These are phyloP conservation scores for Nycticebus coucang DNA, from an alignment of 2,113 vertebrate species.

Conservation along the genomic window DNA sequence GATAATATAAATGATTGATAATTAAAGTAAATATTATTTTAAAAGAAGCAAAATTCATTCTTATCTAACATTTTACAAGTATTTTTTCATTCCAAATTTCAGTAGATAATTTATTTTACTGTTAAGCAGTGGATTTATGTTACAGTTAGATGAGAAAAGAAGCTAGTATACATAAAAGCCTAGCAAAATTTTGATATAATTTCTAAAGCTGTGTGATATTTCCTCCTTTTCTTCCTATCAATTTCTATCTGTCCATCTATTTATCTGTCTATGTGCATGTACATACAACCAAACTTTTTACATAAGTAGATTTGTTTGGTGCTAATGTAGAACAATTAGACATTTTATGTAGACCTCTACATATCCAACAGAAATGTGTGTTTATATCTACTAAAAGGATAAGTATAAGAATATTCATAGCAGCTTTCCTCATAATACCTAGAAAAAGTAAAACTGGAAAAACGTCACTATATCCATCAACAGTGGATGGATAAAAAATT, in stretches of 20 bases:
- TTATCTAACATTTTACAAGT: background rate
- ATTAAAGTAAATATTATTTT: background rate
- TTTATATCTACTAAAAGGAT: background rate
- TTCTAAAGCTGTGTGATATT: background rate
- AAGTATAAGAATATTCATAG: background rate
- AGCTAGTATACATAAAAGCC: background rate
- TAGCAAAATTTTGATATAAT: background rate
- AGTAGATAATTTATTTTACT: background rate
- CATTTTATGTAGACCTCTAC: background rate
- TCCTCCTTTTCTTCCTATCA: background rate
- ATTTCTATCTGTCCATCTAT: too few species aligned
- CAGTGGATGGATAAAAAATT: background rate
- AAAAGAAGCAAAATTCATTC: constrained; percentile 42
- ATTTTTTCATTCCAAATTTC: constrained; percentile 27
- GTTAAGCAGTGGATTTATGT: background rate
- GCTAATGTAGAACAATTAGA: background rate
- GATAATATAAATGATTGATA: background rate
- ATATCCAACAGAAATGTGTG: background rate
- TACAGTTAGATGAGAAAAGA: background rate
- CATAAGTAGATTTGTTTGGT: background rate
- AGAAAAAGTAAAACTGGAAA: constrained; percentile 1
- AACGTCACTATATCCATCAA: background rate
- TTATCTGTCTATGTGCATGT: background rate
- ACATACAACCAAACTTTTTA: background rate
- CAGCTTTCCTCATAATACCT: background rate